Percentiles rank a stretch among this genome's conserved stretches.
These are phyloP conservation scores for Arvicanthis niloticus DNA, from an alignment of 2,113 vertebrate genomes.

Conservation along the genomic window DNA sequence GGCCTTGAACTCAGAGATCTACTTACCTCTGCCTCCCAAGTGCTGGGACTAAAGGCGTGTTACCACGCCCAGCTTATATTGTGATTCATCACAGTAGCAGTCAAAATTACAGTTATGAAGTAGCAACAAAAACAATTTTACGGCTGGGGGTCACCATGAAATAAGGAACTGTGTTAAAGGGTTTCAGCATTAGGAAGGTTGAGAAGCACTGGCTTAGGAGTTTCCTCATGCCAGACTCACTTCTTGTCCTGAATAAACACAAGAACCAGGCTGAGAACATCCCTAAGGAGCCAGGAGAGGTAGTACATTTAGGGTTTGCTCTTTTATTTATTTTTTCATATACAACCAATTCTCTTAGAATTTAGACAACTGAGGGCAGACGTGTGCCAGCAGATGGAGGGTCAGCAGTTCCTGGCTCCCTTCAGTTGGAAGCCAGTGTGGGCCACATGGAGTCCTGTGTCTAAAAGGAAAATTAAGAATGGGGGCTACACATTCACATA, in stretches of 20 bases:
- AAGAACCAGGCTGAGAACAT: neutral
- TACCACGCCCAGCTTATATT: neutral
- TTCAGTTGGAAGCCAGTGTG: neutral
- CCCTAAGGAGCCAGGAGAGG: neutral
- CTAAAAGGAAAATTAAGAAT: neutral
- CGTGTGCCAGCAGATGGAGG: neutral
- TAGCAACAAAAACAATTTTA: neutral
- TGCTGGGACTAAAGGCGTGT: neutral
- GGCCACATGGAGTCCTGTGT: neutral
- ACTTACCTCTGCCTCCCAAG: neutral
- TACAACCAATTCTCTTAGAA: neutral
- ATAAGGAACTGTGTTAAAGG: neutral
- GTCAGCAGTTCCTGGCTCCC: too few relatives aligned
- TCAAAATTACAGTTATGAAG: neutral
- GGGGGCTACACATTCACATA: neutral
- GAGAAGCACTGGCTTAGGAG: neutral
- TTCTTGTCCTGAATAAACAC: neutral
- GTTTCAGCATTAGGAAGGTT: neutral
- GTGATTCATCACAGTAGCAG: neutral
- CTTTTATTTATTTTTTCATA: neutral
- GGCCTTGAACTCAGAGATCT: neutral
- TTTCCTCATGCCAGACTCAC: too few relatives aligned
- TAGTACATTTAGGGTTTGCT: neutral
- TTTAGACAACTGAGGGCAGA: neutral
- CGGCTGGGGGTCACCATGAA: neutral